Base-by-base conservation (phyloP, 2,888 invertebrate genomes). In the Lasioglossum pauxillum region DNA sequence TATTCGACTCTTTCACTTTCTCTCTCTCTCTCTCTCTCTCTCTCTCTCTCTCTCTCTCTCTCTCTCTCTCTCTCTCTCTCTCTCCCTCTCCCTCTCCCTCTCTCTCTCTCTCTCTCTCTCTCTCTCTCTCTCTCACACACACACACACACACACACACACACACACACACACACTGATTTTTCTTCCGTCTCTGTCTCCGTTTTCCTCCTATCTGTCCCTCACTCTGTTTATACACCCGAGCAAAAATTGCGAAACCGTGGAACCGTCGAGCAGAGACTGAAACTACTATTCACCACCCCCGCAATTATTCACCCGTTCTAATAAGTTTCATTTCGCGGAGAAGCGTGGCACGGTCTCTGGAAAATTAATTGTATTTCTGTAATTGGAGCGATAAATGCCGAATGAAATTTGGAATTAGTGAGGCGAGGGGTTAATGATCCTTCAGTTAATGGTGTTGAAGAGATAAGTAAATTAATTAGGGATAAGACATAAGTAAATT, bases 41-140 rank as follows among this genome's bases (percentile, higher is more conserved):
- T 31, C 31, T 31, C 31, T 31, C 57, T 64, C 75, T 67, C 46
- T 78, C 10, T 8, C 41, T 2, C 60, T 64, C 82, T 53, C 80
- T 80, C 71, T 19, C 74, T 82, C 81, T 44, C 16, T 78, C 23
- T 49, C 27, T 35, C 77, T 80, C 75, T 79, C 75, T 78, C 57
- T 75, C 35, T 35, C 35, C 12, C 27, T 64, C 16, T 14, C 16
- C 16, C 16, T 7, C 27, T n/a, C n/a, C n/a, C n/a, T 35, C 35
- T 35, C 60, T 64, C 82, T 53, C 80, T 80, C 71, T 19, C 74
- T 82, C 81, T 44, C 16, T 78, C 23, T 49, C 27, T 35, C 77
- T 80, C 75, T 79, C 75, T 78, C 57, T 75, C 35, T 35, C 35
- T 35, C 35, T 35, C n/a, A n/a, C n/a, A n/a, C n/a, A n/a, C n/a